Base-by-base conservation (phyloP, 2,113 vertebrate species). In the Ameiurus melas region DNA sequence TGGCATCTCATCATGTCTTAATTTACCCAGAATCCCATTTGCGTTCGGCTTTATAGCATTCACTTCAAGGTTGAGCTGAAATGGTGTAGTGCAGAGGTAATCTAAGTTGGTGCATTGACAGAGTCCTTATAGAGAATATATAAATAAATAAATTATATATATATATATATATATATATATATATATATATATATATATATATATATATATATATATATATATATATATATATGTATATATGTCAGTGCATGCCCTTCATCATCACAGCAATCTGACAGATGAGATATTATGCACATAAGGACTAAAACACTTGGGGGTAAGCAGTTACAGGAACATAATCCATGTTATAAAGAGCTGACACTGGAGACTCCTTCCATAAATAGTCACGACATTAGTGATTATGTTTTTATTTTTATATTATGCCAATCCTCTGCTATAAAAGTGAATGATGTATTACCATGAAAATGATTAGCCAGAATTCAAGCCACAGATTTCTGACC, bases 11-110 rank as follows among this genome's bases (percentile, higher is more conserved):
- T 3, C 60, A 66, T 84, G 82, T 51, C 82, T 66, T 43, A 66
- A 84, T 66, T 84, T 84, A 58, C 82, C 82, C 60, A 84, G 82
- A 66, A 66, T 66, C 20, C 60, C 60, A 43, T 13, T 51, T 13
- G 0, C 17, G 82, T 66, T 66, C 12, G 51, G 82, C 82, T 84
- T 43, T n/a, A 83, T 22, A 84, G 33, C 39, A 19, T 4, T 84
- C 6, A n/a, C 75, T 58, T 81, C 39, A 87, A 86, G 60, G 71
- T 43, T 78, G 33, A 22, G 20, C 60, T 66, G 77, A 57, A 66
- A 33, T 22, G 39, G 62, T 81, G 22, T 9, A 39, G 77, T 57
- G 62, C 53, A 57, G 43, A 51, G n/a, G 58, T 60, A 36, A 10
- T 25, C 33, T 25, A 62, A 20, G 30, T 36, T 22, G n/a, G 55